Evolutionary conservation across 2,797 vertebrate genomes (phyloP).

Genomic region (Amniataba percoides): DNA sequence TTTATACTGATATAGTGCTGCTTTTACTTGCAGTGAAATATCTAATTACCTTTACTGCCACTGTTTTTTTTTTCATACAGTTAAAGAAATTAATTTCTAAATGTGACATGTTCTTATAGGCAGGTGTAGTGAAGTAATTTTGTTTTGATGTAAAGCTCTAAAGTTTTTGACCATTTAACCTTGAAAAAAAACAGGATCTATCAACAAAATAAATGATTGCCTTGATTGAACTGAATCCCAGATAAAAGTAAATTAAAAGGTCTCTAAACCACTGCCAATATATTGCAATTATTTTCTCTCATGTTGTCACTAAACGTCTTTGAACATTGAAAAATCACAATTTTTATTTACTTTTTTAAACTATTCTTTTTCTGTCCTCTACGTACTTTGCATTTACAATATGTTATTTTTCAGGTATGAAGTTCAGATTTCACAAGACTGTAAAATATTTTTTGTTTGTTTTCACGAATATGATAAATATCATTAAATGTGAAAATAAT

Average conservation of each 20-base stretch:
- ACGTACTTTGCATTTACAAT: not conserved
- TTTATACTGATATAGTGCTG: no score
- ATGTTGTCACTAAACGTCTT: not conserved
- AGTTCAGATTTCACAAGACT: not conserved
- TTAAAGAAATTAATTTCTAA: rapidly evolving
- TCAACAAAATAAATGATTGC: not conserved
- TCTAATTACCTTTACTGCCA: no score
- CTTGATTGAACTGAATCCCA: not conserved
- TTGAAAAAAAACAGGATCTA: not conserved
- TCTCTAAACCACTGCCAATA: not conserved
- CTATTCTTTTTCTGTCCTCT: not conserved
- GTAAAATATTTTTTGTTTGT: no score
- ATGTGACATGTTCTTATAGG: not conserved
- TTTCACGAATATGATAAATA: not conserved
- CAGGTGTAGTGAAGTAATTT: not conserved
- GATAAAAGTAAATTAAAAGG: rapidly evolving
- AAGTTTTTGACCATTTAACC: not conserved
- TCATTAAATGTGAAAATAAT: not conserved
- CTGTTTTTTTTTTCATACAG: not conserved
- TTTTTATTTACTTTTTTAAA: not conserved
- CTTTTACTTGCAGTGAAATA: no score
- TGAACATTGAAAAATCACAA: not conserved
- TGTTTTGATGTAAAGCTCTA: not conserved
- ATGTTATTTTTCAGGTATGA: not conserved
- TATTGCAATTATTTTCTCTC: not conserved